A percentile compares a stretch with the other conserved stretches of the same genome.
These are phyloP conservation scores for Puntigrus tetrazona DNA, from an alignment of 2,113 vertebrate genomes.

Conservation along the genomic window DNA sequence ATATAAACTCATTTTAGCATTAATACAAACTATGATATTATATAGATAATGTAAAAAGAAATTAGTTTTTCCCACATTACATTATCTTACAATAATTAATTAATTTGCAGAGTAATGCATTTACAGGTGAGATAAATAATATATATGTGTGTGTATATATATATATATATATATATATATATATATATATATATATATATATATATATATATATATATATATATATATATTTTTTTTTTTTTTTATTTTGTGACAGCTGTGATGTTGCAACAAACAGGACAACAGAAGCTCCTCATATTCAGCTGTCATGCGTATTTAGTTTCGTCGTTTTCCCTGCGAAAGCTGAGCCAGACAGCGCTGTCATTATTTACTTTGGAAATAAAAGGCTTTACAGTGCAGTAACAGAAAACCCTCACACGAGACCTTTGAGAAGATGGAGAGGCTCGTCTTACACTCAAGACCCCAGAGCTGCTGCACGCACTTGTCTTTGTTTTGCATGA, in stretches of 20 bases:
- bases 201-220: too few species aligned
- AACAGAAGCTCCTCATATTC: neutral
- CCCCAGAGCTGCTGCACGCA: neutral
- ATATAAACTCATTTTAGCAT: too few species aligned
- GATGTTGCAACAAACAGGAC: too few species aligned
- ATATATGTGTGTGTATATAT: too few species aligned
- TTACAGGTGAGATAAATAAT: neutral
- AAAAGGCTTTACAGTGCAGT: conserved; percentile 9
- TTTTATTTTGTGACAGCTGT: too few species aligned
- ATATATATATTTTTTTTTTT: too few species aligned
- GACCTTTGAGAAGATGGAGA: neutral
- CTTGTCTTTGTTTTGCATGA: neutral
- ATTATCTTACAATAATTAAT: neutral
- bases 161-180: too few species aligned
- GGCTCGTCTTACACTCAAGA: conserved; percentile 16
- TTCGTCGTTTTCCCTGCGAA: neutral
- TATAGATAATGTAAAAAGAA: too few species aligned
- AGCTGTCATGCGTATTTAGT: too few species aligned
- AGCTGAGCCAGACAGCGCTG: neutral
- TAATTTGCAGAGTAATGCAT: neutral
- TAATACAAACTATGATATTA: too few species aligned
- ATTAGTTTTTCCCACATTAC: neutral
- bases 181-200: too few species aligned
- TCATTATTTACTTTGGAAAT: conserved; percentile 9
- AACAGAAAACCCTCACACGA: conserved; percentile 44